Evolutionary conservation across 2,113 vertebrate species (phyloP).

Genomic region (Syrmaticus mikado): DNA sequence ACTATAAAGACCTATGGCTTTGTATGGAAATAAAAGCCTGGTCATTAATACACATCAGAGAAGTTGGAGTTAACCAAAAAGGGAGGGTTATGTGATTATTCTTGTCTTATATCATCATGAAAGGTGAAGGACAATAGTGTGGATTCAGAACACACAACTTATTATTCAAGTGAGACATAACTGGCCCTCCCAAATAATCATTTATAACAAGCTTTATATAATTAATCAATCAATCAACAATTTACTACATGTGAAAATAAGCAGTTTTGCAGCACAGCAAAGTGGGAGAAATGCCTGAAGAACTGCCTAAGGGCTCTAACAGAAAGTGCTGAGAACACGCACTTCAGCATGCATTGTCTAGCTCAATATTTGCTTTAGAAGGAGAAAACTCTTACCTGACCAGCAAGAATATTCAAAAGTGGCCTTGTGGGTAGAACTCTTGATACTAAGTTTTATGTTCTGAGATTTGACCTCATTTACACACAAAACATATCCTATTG

Average conservation of each 20-base stretch:
- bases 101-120: neutral
- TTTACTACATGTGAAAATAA: neutral
- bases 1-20: neutral
- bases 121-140: neutral
- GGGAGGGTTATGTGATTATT: fast-evolving
- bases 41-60: neutral
- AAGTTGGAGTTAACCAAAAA: neutral
- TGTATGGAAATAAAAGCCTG: neutral
- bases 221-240: neutral
- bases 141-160: neutral
- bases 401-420: neutral
- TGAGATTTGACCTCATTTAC: neutral
- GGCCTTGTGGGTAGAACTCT: neutral
- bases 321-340: neutral
- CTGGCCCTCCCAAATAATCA: neutral
- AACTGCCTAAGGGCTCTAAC: neutral
- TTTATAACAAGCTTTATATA: neutral
- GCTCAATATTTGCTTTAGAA: neutral
- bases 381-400: neutral
- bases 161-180: neutral
- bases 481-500: neutral
- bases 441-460: neutral
- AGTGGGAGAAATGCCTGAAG: neutral
- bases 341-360: neutral
- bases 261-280: neutral